A percentile compares a stretch with the other conserved stretches of the same genome.
phyloP scores from a whole-genome alignment of 1,140 invertebrate species.

The Pantala flavescens region DNA sequence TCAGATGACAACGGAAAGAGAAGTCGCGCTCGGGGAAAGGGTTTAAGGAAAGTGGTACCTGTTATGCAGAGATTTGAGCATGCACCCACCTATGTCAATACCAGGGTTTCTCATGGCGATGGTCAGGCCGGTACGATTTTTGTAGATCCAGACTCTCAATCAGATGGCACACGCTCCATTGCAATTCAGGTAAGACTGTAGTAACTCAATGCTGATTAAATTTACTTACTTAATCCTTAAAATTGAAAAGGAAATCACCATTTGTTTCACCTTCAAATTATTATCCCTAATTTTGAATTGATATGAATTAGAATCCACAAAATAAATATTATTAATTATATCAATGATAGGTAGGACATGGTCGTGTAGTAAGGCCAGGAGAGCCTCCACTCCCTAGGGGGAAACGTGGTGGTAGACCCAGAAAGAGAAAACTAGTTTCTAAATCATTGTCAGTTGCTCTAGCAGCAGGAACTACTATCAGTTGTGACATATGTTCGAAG shows the following conservation, averaged over 20 bases:
- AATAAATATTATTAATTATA: neutral
- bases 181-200: neutral
- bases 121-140: neutral
- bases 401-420: neutral
- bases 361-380: neutral
- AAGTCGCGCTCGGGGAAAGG: neutral
- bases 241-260: too few relatives aligned
- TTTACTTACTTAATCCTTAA: too few relatives aligned
- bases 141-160: neutral
- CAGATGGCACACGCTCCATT: neutral
- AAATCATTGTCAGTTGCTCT: neutral
- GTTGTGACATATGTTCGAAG: neutral
- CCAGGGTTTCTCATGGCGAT: neutral
- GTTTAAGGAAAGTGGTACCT: neutral
- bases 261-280: too few relatives aligned
- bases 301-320: too few relatives aligned
- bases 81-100: neutral
- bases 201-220: too few relatives aligned
- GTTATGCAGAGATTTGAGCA: neutral
- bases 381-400: neutral
- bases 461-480: neutral
- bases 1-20: neutral
- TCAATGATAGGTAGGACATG: neutral
- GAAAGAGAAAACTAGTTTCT: conserved; percentile 2
- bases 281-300: too few relatives aligned